A percentile compares a stretch with the other conserved stretches of the same genome.
These are phyloP conservation scores for Sarcophaga bullata DNA, from an alignment of 1,140 invertebrate species.

Conservation along the genomic window DNA sequence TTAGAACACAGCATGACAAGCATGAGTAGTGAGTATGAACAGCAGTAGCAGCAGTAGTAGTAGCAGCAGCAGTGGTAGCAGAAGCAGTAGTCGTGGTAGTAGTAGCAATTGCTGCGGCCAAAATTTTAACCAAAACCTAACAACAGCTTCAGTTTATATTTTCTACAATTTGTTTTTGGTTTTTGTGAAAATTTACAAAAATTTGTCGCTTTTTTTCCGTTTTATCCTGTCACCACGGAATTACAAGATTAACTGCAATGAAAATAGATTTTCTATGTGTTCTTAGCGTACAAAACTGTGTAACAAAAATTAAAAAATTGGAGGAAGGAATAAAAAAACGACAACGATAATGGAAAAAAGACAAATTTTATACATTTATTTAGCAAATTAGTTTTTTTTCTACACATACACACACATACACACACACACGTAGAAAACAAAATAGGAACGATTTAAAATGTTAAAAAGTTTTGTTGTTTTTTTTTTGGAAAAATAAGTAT, in stretches of 20 bases:
- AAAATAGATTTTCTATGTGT: constrained; percentile 13
- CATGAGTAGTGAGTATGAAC: background rate
- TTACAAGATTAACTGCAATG: constrained; percentile 34
- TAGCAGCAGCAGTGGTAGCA: background rate
- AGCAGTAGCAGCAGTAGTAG: background rate
- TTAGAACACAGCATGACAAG: background rate
- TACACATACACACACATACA: background rate
- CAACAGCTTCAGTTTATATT: too few species aligned
- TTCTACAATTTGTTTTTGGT: background rate
- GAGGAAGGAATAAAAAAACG: background rate
- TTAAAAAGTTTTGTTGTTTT: too few species aligned
- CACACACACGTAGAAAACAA: background rate
- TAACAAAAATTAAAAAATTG: background rate
- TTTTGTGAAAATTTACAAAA: constrained; percentile 19
- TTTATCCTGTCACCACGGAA: constrained; percentile 9
- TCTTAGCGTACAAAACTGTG: too few species aligned
- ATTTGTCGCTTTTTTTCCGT: background rate
- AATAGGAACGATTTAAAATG: background rate
- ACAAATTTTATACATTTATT: background rate
- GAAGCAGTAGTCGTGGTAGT: too few species aligned
- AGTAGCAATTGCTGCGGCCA: too few species aligned
- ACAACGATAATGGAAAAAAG: background rate
- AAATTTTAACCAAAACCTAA: too few species aligned
- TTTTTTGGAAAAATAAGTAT: background rate
- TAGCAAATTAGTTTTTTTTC: constrained; percentile 5